These are phyloP conservation scores for Paramormyrops hopkinsi DNA, from an alignment of 2,797 vertebrate species.

Conservation along the genomic window DNA sequence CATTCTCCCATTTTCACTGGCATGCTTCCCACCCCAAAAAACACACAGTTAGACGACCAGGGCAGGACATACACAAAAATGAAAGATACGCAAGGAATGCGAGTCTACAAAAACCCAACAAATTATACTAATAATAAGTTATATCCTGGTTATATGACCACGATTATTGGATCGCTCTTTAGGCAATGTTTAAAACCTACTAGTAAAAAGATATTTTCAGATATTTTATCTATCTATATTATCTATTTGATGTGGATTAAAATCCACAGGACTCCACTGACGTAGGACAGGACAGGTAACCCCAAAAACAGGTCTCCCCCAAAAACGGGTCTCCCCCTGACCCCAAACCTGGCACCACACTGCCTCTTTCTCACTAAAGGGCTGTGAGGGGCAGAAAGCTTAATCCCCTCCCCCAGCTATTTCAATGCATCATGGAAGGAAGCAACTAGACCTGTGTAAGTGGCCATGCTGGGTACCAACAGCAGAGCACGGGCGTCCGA, in stretches of 20 bases:
- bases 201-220: not conserved
- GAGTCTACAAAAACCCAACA: not conserved
- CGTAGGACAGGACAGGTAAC: slow-evolving; percentile 10
- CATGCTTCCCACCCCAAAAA: not conserved
- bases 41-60: not conserved
- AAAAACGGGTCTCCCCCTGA: not conserved
- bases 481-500: not conserved
- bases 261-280: not conserved
- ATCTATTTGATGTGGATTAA: not conserved
- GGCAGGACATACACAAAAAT: not conserved
- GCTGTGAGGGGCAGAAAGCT: not conserved
- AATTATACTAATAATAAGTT: not conserved
- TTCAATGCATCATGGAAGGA: slow-evolving; percentile 16
- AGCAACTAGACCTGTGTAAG: not conserved
- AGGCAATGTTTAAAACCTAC: not conserved
- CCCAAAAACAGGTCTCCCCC: not conserved
- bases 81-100: not conserved
- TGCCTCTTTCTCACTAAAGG: not conserved
- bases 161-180: not conserved
- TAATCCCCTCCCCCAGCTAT: not conserved
- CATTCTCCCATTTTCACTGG: not conserved
- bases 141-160: not conserved
- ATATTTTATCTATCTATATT: not conserved
- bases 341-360: not conserved
- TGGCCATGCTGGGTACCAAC: not conserved